Conservation (phyloP, 2,797 vertebrate genomes). For the Pteronotus mesoamericanus region DNA sequence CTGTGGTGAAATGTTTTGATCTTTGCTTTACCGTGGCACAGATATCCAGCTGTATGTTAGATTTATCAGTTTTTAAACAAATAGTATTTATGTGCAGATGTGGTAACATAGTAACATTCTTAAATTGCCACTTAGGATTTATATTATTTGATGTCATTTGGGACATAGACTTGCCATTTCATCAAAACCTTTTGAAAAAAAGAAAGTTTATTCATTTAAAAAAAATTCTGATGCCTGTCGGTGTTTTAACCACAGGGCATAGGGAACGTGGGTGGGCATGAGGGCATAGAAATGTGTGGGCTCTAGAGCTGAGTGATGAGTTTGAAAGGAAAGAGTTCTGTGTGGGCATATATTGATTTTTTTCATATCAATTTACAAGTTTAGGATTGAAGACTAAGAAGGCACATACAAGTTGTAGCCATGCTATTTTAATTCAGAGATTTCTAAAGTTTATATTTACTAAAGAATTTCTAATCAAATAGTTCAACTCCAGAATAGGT, state of each 20-base stretch:
- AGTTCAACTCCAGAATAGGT: neutral
- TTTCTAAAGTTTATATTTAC: slow-evolving; percentile 8
- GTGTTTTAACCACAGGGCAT: neutral
- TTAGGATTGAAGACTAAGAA: neutral
- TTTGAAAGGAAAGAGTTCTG: neutral
- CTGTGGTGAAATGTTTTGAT: slow-evolving; percentile 42
- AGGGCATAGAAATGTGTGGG: neutral
- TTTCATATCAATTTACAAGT: neutral
- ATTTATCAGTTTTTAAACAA: neutral
- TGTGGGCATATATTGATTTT: neutral
- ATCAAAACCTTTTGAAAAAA: slow-evolving; percentile 21
- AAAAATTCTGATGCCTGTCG: neutral
- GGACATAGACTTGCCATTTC: neutral
- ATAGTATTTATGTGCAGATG: neutral
- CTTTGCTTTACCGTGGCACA: neutral
- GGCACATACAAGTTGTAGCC: neutral
- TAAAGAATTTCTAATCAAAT: neutral
- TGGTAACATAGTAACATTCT: neutral
- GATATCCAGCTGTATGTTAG: neutral
- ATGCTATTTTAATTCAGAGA: neutral
- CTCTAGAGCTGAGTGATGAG: neutral
- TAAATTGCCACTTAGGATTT: neutral
- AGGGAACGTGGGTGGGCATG: neutral
- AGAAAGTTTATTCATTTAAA: neutral
- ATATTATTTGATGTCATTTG: neutral